Conservation (phyloP, 2,888 invertebrate species). For the Cephus spinipes region DNA sequence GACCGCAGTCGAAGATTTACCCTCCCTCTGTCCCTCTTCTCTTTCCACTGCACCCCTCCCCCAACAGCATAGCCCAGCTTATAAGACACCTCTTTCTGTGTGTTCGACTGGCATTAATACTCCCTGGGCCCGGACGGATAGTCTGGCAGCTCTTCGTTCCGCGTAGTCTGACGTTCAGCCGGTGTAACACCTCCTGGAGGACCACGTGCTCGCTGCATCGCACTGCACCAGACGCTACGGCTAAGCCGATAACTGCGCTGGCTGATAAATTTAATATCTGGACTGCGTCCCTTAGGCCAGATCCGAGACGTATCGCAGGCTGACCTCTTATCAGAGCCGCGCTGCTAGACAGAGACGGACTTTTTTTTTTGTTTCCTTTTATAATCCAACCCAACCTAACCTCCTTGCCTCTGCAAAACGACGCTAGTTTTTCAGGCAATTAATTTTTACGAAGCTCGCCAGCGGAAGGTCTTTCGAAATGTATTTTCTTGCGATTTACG, state of each 20-base stretch:
- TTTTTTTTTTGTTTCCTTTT: neutral
- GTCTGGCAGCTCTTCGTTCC: neutral
- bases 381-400: neutral
- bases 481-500: neutral
- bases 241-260: neutral
- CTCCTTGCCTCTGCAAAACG: neutral
- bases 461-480: neutral
- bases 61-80: neutral
- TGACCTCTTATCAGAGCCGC: neutral
- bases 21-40: slow-evolving; percentile 13
- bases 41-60: neutral
- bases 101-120: neutral
- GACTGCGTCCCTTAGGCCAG: neutral
- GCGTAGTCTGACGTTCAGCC: neutral
- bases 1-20: slow-evolving; percentile 34
- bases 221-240: neutral
- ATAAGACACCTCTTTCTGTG: neutral
- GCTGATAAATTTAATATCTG: neutral
- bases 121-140: neutral
- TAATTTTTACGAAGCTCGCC: neutral
- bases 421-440: neutral
- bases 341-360: neutral
- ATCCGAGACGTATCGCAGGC: neutral
- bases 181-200: neutral
- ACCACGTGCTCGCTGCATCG: neutral